Percentiles rank a stretch among this genome's conserved stretches.
These are phyloP conservation scores for Ochropleura plecta DNA, from an alignment of 2,888 invertebrate species.

Conservation along the genomic window DNA sequence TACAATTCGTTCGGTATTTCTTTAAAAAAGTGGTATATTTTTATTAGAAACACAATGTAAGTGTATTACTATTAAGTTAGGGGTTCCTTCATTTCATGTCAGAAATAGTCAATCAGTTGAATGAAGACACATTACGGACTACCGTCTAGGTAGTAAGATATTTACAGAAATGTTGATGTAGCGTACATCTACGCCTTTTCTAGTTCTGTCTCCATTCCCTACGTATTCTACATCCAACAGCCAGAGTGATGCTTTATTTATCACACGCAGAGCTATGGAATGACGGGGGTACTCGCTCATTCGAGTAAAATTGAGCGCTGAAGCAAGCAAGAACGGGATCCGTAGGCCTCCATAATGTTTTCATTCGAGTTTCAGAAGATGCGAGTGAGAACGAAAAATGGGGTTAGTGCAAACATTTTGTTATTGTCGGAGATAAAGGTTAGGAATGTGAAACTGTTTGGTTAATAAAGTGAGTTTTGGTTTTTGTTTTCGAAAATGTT, in stretches of 20 bases:
- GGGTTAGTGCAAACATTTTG: conserved; percentile 19
- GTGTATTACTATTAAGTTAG: too few species aligned
- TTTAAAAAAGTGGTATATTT: background rate
- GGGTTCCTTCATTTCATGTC: background rate
- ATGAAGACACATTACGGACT: background rate
- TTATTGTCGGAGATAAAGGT: conserved; percentile 8
- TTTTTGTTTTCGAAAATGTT: conserved; percentile 2
- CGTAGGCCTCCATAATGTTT: conserved; percentile 23
- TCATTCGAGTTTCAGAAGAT: conserved; percentile 15
- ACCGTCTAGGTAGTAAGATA: too few species aligned
- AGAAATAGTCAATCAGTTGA: background rate
- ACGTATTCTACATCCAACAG: conserved; percentile 11
- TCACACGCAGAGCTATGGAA: conserved; percentile 52
- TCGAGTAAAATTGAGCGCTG: conserved; percentile 55
- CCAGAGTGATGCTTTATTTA: conserved; percentile 60
- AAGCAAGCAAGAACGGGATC: conserved; percentile 40
- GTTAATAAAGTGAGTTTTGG: background rate
- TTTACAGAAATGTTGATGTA: background rate
- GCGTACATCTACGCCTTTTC: background rate
- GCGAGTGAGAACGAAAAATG: conserved; percentile 5
- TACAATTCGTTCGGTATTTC: background rate
- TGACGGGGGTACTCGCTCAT: conserved; percentile 52
- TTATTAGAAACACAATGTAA: too few species aligned
- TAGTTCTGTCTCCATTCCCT: conserved; percentile 37
- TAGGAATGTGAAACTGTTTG: conserved; percentile 18